Evolutionary conservation across 1,140 invertebrate species (phyloP).

Genomic region (Drosophila neocordata): DNA sequence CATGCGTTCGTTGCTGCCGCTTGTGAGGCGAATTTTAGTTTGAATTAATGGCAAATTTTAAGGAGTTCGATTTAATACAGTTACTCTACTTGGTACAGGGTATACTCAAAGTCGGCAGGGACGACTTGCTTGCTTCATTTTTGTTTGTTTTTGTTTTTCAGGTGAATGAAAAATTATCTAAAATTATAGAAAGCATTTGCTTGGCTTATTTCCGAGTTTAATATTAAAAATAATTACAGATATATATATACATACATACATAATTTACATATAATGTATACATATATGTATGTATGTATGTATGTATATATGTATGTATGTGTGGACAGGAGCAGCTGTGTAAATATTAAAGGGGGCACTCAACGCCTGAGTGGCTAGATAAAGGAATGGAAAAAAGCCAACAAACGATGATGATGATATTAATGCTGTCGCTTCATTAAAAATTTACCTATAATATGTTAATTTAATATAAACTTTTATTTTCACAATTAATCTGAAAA

Average conservation of each 20-base stretch:
- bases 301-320: neutral
- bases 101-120: too few relatives aligned
- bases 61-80: too few relatives aligned
- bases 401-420: conserved; percentile 4
- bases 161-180: conserved; percentile 7
- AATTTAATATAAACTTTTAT: neutral
- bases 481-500: too few relatives aligned
- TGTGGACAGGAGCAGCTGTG: conserved; percentile 9
- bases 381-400: conserved; percentile 14
- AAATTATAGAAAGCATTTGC: conserved; percentile 1
- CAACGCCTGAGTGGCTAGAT: conserved; percentile 10
- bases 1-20: too few relatives aligned
- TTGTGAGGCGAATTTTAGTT: neutral
- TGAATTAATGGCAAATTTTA: too few relatives aligned
- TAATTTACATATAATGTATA: neutral
- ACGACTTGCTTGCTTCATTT: too few relatives aligned
- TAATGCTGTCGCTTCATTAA: neutral
- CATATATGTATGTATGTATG: neutral
- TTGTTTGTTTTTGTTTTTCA: neutral
- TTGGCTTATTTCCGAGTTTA: conserved; percentile 13
- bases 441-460: conserved; percentile 42
- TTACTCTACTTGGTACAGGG: too few relatives aligned
- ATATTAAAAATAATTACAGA: conserved; percentile 9
- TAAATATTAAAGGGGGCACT: conserved; percentile 19
- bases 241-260: neutral